Evolutionary conservation across 2,888 invertebrate genomes (phyloP).

Genomic region (Clusia tigrina): DNA sequence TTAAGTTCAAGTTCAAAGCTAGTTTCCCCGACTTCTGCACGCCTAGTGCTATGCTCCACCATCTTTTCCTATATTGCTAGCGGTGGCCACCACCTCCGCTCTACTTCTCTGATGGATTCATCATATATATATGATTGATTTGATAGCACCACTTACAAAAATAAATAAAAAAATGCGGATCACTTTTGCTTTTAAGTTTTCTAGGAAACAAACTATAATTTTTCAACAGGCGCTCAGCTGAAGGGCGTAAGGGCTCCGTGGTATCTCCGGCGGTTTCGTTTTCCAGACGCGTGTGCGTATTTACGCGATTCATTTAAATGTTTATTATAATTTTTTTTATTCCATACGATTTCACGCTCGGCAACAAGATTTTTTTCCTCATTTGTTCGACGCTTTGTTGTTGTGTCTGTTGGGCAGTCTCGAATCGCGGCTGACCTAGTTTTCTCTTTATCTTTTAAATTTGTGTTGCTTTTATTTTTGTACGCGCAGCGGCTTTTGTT

Average conservation of each 20-base stretch:
- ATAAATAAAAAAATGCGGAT: constrained; percentile 22
- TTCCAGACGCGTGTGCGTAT: neutral
- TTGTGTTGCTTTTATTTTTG: no score
- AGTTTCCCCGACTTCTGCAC: constrained; percentile 10
- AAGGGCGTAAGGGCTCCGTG: constrained; percentile 32
- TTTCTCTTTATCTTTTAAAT: no score
- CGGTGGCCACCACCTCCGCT: no score
- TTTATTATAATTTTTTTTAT: neutral
- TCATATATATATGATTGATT: neutral
- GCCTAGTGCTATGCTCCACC: constrained; percentile 27
- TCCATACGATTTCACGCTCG: neutral
- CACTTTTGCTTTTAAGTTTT: constrained; percentile 52
- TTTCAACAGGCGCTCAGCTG: constrained; percentile 45
- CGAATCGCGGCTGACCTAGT: no score
- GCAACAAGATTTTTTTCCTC: constrained; percentile 2
- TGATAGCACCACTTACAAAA: neutral
- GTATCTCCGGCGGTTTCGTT: no score
- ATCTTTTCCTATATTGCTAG: constrained; percentile 32
- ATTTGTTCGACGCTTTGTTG: neutral
- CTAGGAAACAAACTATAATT: constrained; percentile 54
- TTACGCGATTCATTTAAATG: constrained; percentile 5
- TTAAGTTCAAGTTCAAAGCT: neutral
- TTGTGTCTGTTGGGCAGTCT: no score
- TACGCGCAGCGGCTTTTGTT: no score
- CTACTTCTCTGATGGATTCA: no score